Base-by-base conservation (phyloP, 2,888 invertebrate species). In the Molanna angustata region DNA sequence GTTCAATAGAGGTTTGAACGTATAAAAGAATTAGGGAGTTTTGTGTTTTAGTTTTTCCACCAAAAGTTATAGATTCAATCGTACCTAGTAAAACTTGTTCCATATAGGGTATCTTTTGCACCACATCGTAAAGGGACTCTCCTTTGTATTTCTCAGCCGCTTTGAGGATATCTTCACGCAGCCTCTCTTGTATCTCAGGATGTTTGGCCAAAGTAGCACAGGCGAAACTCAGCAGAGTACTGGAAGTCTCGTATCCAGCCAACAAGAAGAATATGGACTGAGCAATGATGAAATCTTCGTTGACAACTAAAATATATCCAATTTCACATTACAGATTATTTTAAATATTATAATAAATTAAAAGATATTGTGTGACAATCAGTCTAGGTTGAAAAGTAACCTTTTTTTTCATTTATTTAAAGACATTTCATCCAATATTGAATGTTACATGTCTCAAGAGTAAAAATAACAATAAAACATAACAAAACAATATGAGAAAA, bases 211-310 rank as follows among this genome's bases (percentile, higher is more conserved):
- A 61, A n/a, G 76, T 74, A 61, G 79, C 78, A 4, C 78, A 66
- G 1, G 76, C 75, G 57, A 79, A 80, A 0, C 79, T 75, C 22
- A 82, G 62, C n/a, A 80, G 63, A 0, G 79, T 79, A 46, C 80
- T 78, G 0, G 81, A 79, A 0, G 83, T 82, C 62, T 83, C 83
- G 60, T 77, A 83, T 0, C 82, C 83, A 44, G 80, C 83, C 45
- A 80, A 65, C 2, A 82, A 73, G 65, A 83, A 82, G 1, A 82
- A 64, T 31, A 82, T 66, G 6, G 76, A 73, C 64, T 83, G 82
- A 1, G 80, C 80, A 56, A 78, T 74, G 19, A 80, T 71, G 2
- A 77, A 76, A 51, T 76, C 76, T 39, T 79, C 77, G 45, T 75
- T 77, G 59, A 80, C 62, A 59, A 70, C 78, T 76, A 63, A 20